These are phyloP conservation scores for Oceanodroma leucorhoa DNA, from an alignment of 2,797 vertebrate genomes.

Conservation along the genomic window DNA sequence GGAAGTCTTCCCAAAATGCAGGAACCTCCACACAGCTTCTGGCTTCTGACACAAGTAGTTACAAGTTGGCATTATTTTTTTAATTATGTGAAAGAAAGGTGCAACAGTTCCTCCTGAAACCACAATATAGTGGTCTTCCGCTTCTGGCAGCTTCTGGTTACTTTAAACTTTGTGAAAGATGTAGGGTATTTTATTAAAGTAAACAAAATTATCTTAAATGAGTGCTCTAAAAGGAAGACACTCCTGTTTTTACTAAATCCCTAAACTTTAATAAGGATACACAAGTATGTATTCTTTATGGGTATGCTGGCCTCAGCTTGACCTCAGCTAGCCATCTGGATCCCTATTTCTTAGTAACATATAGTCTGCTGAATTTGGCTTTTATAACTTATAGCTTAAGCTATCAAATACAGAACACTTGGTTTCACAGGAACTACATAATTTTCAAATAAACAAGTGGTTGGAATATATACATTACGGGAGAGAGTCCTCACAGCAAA, in stretches of 20 bases:
- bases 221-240: not conserved
- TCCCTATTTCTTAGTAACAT: not conserved
- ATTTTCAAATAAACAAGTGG: slow-evolving; percentile 8
- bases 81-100: not conserved
- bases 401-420: not conserved
- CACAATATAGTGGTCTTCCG: not conserved
- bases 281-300: not conserved
- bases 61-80: not conserved
- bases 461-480: not conserved
- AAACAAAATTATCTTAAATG: not conserved
- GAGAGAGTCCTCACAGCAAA: not conserved
- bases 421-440: not conserved
- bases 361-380: not conserved
- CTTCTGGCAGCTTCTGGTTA: not conserved
- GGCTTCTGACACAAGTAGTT: not conserved
- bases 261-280: not conserved
- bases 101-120: not conserved
- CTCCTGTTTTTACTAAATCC: not conserved
- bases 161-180: not conserved
- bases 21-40: not conserved
- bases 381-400: not conserved
- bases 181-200: not conserved
- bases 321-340: not conserved
- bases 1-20: not conserved
- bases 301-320: not conserved